phyloP scores from a whole-genome alignment of 1,140 invertebrate genomes.

The Pseudomyrmex sp. region DNA sequence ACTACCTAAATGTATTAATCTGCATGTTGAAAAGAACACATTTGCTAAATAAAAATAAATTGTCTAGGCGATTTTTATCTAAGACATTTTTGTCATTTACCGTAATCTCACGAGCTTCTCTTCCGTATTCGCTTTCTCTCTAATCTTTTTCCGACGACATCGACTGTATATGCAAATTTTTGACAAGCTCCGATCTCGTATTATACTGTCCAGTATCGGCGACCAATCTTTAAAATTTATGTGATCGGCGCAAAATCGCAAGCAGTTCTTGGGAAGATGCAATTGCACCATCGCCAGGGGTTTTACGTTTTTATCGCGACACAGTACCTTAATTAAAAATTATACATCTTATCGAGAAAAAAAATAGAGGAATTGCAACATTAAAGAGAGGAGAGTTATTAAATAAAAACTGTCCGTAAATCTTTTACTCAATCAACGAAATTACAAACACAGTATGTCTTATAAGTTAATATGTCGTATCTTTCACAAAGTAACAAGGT shows the following conservation, averaged over 20 bases:
- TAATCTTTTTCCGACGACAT: conserved; percentile 51
- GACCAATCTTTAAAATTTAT: conserved; percentile 67
- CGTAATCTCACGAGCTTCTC: conserved; percentile 69
- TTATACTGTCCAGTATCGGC: conserved; percentile 64
- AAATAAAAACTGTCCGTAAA: conserved; percentile 10
- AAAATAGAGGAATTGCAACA: neutral
- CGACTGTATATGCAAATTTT: conserved; percentile 68
- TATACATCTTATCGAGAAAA: neutral
- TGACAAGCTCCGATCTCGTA: conserved; percentile 63
- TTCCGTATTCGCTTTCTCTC: conserved; percentile 66
- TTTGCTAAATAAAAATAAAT: neutral
- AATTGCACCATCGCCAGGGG: conserved; percentile 54
- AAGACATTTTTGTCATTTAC: conserved; percentile 57
- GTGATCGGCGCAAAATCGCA: conserved; percentile 70
- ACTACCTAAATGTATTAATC: neutral
- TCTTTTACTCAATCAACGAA: neutral
- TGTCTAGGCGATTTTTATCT: neutral
- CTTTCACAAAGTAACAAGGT: no score
- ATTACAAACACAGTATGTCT: neutral
- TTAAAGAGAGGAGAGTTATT: neutral
- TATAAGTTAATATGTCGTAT: neutral
- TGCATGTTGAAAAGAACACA: neutral
- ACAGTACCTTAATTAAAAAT: conserved; percentile 65
- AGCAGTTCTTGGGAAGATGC: conserved; percentile 55
- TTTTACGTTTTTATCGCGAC: conserved; percentile 51